Percentiles rank a stretch among this genome's conserved stretches.
Conservation (phyloP, 2,888 invertebrate genomes). For the Nemotelus nigrinus region DNA sequence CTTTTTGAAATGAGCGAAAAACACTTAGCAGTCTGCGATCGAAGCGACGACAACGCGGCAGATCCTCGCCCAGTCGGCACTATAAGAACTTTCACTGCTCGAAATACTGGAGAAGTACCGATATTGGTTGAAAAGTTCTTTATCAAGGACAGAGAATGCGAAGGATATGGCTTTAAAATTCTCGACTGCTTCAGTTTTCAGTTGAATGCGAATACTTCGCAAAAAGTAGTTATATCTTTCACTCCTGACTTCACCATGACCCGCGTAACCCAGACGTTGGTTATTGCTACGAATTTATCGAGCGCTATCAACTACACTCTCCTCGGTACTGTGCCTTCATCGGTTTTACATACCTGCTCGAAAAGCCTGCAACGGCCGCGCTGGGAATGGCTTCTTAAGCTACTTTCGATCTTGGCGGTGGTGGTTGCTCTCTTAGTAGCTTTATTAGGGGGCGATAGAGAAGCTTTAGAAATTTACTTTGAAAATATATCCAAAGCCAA, state of each 20-base stretch:
- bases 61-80: constrained; percentile 69
- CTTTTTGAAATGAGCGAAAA: constrained; percentile 78
- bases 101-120: constrained; percentile 92
- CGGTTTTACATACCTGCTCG: constrained; percentile 76
- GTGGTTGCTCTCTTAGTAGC: constrained; percentile 72
- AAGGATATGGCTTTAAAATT: constrained; percentile 83
- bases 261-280: constrained; percentile 73
- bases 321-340: constrained; percentile 71
- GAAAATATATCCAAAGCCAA: constrained; percentile 66
- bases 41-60: constrained; percentile 21
- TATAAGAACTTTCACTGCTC: constrained; percentile 82
- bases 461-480: constrained; percentile 69
- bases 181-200: constrained; percentile 78
- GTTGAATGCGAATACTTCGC: constrained; percentile 76
- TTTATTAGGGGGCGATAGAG: constrained; percentile 77
- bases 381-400: constrained; percentile 81
- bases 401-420: constrained; percentile 70
- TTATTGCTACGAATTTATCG: constrained; percentile 71
- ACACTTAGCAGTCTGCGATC: constrained; percentile 69
- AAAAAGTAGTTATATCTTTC: constrained; percentile 85
- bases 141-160: constrained; percentile 75
- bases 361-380: constrained; percentile 75
- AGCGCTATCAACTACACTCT: constrained; percentile 74
- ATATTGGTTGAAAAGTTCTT: constrained; percentile 75
- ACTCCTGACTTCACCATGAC: constrained; percentile 88